These are phyloP conservation scores for Odontomyia ornata DNA, from an alignment of 2,888 invertebrate species.

Conservation along the genomic window DNA sequence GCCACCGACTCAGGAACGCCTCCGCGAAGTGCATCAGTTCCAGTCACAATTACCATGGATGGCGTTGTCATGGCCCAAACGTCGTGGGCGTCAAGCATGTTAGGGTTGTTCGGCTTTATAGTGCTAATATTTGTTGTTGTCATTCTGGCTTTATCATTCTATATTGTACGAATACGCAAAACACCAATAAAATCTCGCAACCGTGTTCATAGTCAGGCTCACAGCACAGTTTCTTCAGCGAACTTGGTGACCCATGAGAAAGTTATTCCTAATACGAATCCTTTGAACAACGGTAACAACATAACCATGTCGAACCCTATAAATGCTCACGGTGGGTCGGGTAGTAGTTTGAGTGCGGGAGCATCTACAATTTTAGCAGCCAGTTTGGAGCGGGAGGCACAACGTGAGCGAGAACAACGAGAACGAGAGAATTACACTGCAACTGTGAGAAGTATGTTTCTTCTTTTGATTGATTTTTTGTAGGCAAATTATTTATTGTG, in stretches of 20 bases:
- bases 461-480: neutral
- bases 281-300: constrained; percentile 49
- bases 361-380: constrained; percentile 71
- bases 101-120: constrained; percentile 74
- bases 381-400: constrained; percentile 63
- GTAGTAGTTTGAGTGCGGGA: constrained; percentile 68
- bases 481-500: no score
- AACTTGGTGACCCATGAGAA: constrained; percentile 62
- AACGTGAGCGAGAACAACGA: constrained; percentile 62
- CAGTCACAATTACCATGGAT: constrained; percentile 72
- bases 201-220: constrained; percentile 62
- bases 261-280: constrained; percentile 54
- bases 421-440: constrained; percentile 65
- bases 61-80: constrained; percentile 63
- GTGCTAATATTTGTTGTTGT: constrained; percentile 78
- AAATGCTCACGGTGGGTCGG: constrained; percentile 63
- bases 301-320: constrained; percentile 61
- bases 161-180: constrained; percentile 75
- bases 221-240: constrained; percentile 62
- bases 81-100: constrained; percentile 65
- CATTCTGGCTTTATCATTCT: constrained; percentile 77
- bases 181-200: constrained; percentile 58
- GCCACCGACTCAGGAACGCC: constrained; percentile 87
- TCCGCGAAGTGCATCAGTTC: constrained; percentile 77
- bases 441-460: constrained; percentile 69